Evolutionary conservation across 1,140 invertebrate species (phyloP).

Genomic region (Apis dorsata): DNA sequence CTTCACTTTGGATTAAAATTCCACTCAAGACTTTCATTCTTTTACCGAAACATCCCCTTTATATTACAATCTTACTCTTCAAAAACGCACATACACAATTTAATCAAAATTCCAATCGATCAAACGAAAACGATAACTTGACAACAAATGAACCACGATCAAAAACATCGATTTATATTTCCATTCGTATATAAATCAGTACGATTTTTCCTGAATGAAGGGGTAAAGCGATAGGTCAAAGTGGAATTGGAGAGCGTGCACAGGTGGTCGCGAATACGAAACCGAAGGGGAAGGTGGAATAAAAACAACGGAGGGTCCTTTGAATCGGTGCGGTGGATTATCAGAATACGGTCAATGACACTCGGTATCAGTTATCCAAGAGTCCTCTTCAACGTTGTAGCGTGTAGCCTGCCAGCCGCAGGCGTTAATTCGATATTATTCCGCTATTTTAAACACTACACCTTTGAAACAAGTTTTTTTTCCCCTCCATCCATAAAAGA

Average conservation of each 20-base stretch:
- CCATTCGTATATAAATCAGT: not conserved
- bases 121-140: not conserved
- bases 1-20: too few relatives aligned
- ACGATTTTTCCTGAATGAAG: slow-evolving; percentile 25
- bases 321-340: slow-evolving; percentile 55
- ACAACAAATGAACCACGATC: not conserved
- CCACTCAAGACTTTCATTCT: too few relatives aligned
- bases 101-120: not conserved
- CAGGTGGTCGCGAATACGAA: slow-evolving; percentile 42
- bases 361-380: slow-evolving; percentile 57
- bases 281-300: slow-evolving; percentile 3
- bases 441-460: not conserved
- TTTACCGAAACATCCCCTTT: not conserved
- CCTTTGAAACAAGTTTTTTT: not conserved
- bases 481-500: not conserved
- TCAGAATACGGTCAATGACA: slow-evolving; percentile 54
- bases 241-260: slow-evolving; percentile 19
- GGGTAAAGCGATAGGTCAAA: slow-evolving; percentile 41
- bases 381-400: slow-evolving; percentile 19
- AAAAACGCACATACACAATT: too few relatives aligned
- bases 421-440: slow-evolving; percentile 38
- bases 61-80: too few relatives aligned
- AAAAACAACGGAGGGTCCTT: slow-evolving; percentile 52
- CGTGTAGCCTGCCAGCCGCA: slow-evolving; percentile 5
- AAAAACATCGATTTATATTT: not conserved